Conservation (phyloP, 2,797 vertebrate genomes). For the Oophaga sylvatica region DNA sequence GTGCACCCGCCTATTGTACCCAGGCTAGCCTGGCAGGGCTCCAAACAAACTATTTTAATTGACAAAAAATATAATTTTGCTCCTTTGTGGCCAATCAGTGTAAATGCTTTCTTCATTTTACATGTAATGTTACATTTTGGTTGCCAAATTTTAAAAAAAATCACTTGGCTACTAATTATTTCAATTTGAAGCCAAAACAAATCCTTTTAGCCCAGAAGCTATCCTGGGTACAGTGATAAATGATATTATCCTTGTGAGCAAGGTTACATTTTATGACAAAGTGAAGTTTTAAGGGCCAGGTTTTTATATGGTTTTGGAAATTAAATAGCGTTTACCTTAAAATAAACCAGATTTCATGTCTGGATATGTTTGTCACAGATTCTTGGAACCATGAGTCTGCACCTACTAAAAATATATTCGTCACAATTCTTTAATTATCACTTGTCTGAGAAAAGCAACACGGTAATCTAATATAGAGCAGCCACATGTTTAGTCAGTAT, state of each 20-base stretch:
- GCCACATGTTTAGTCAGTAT: slow-evolving; percentile 3
- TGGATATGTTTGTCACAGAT: slow-evolving; percentile 31
- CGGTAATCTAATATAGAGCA: slow-evolving; percentile 43
- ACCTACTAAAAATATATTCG: slow-evolving; percentile 57
- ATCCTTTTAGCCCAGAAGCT: too few species aligned
- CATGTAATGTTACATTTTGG: too few species aligned
- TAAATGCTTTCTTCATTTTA: too few species aligned
- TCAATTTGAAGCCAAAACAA: too few species aligned
- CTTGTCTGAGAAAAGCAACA: slow-evolving; percentile 51
- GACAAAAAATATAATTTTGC: too few species aligned
- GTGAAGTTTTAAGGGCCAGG: background rate
- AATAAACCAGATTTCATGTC: slow-evolving; percentile 39
- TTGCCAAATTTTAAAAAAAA: too few species aligned
- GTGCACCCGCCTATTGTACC: background rate
- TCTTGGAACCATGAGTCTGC: slow-evolving; percentile 45
- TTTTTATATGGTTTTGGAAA: background rate
- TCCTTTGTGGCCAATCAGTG: too few species aligned
- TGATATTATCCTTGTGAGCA: background rate
- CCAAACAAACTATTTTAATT: too few species aligned
- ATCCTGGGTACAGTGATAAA: too few species aligned
- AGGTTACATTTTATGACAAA: background rate
- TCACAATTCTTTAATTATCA: slow-evolving; percentile 50
- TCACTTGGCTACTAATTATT: too few species aligned
- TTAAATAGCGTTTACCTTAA: slow-evolving; percentile 18
- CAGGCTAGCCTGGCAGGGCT: too few species aligned